These are phyloP conservation scores for Artibeus jamaicensis DNA, from an alignment of 2,797 vertebrate genomes.

Conservation along the genomic window DNA sequence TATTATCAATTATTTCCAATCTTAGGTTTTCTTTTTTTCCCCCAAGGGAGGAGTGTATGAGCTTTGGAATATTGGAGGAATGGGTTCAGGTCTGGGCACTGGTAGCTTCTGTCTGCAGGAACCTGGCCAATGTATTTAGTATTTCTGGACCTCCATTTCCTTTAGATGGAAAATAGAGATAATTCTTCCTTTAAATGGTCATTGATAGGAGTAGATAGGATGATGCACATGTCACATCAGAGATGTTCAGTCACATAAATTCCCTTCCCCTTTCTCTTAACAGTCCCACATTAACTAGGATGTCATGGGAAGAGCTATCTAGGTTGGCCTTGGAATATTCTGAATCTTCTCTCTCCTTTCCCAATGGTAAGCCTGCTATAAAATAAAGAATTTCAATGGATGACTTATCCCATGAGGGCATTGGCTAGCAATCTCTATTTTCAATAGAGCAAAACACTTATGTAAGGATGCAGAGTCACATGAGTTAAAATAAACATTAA, in stretches of 20 bases:
- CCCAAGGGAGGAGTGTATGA: background rate
- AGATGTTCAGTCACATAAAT: background rate
- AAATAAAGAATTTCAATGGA: background rate
- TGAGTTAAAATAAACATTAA: background rate
- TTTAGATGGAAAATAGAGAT: background rate
- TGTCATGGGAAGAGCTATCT: background rate
- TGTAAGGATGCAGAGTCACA: background rate
- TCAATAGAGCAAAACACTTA: background rate
- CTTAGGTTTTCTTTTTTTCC: background rate
- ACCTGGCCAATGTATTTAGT: background rate
- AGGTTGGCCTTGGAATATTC: background rate
- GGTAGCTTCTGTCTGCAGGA: background rate
- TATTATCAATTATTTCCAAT: background rate
- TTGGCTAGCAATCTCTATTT: background rate
- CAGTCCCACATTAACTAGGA: background rate
- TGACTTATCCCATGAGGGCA: background rate
- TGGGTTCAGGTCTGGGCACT: background rate
- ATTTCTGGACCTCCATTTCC: background rate
- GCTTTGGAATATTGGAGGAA: background rate
- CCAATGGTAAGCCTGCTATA: background rate
- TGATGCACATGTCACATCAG: background rate
- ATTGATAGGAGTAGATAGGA: background rate
- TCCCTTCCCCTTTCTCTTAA: background rate
- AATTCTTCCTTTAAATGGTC: background rate
- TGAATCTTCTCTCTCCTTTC: background rate